Conservation (phyloP, 2,797 vertebrate genomes). For the Eospalax fontanierii region DNA sequence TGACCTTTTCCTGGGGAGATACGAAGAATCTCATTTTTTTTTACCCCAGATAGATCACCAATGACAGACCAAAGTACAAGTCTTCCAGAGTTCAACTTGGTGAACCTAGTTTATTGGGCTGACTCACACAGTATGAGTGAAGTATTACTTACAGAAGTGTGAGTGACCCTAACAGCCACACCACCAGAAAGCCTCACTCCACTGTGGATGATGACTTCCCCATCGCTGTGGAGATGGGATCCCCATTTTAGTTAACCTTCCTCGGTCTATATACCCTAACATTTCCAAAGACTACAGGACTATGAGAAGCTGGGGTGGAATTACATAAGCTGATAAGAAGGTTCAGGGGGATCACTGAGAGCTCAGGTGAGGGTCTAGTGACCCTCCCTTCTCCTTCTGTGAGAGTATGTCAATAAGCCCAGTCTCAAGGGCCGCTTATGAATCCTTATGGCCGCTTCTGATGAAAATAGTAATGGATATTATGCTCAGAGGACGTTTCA, state of each 20-base stretch:
- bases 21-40: too few species aligned
- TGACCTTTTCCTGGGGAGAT: not conserved
- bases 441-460: not conserved
- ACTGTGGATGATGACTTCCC: too few species aligned
- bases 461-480: not conserved
- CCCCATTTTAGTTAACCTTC: not conserved
- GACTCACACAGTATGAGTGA: too few species aligned
- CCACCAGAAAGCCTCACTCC: too few species aligned
- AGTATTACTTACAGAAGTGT: too few species aligned
- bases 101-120: not conserved
- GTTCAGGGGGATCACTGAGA: not conserved
- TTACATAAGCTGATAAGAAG: not conserved
- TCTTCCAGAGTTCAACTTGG: not conserved
- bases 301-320: not conserved
- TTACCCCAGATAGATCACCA: not conserved
- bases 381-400: too few species aligned
- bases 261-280: too few species aligned
- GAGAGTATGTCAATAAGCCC: not conserved
- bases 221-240: too few species aligned
- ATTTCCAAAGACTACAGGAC: not conserved
- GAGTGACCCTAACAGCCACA: too few species aligned
- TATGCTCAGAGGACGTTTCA: not conserved
- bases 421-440: not conserved
- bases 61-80: not conserved
- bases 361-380: not conserved